A percentile compares a stretch with the other conserved stretches of the same genome.
Evolutionary conservation across 2,888 invertebrate species (phyloP).

Genomic region (Chrysolina oricalcia): DNA sequence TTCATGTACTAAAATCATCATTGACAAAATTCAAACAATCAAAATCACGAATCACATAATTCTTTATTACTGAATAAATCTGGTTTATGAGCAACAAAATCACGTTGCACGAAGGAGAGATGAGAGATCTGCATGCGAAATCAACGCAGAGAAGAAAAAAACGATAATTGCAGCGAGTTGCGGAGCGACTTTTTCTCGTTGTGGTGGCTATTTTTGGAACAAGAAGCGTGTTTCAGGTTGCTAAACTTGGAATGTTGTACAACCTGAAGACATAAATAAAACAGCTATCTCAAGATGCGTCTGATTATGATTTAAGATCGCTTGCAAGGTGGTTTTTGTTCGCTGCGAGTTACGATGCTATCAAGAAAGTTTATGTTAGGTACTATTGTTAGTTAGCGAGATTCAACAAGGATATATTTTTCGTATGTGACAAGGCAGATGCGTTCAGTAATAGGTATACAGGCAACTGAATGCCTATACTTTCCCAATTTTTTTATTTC

Average conservation of each 20-base stretch:
- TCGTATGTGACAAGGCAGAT: neutral
- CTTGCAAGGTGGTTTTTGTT: conserved; percentile 17
- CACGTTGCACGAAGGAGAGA: neutral
- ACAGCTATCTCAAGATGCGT: conserved; percentile 40
- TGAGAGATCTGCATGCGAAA: conserved; percentile 34
- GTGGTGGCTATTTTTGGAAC: conserved; percentile 45
- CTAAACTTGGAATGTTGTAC: conserved; percentile 39
- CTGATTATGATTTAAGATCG: conserved; percentile 20
- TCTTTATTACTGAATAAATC: neutral
- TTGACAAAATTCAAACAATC: neutral
- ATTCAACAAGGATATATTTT: neutral
- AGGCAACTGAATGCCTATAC: neutral
- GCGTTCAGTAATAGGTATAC: conserved; percentile 4
- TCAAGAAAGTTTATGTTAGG: conserved; percentile 15
- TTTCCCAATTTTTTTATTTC: neutral
- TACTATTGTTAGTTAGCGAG: conserved; percentile 3
- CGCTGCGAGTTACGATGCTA: conserved; percentile 5
- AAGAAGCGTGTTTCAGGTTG: conserved; percentile 35
- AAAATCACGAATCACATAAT: neutral
- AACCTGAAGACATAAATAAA: conserved; percentile 46
- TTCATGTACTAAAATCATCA: neutral
- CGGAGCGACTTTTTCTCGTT: conserved; percentile 34
- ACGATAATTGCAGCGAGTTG: conserved; percentile 35
- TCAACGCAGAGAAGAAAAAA: conserved; percentile 28
- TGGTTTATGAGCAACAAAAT: neutral